Evolutionary conservation across 2,888 invertebrate species (phyloP).

Genomic region (Cosmia pyralina): DNA sequence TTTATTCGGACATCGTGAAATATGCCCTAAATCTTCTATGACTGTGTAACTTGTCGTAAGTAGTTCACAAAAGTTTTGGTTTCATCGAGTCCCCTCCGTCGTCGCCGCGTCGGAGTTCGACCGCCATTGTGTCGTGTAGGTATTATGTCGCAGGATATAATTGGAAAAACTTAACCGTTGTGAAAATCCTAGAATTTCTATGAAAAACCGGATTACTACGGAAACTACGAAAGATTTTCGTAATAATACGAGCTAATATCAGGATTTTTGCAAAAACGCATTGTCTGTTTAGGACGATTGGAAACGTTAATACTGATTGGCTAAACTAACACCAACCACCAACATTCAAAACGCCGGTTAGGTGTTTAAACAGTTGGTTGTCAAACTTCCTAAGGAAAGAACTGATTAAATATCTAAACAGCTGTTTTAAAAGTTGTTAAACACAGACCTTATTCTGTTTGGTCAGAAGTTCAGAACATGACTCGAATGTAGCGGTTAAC

Average conservation of each 20-base stretch:
- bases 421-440: no score
- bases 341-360: no score
- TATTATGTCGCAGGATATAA: not conserved
- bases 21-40: slow-evolving; percentile 20
- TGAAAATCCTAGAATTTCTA: not conserved
- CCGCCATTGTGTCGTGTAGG: not conserved
- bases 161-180: not conserved
- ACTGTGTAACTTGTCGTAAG: slow-evolving; percentile 22
- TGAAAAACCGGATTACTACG: not conserved
- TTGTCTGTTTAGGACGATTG: not conserved
- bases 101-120: not conserved
- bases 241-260: not conserved
- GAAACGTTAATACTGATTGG: no score
- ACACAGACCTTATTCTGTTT: not conserved
- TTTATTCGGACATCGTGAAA: no score
- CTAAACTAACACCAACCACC: not conserved
- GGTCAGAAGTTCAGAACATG: not conserved
- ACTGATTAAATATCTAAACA: no score
- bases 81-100: slow-evolving; percentile 4
- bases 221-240: not conserved
- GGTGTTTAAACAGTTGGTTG: no score
- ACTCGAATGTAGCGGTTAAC: not conserved
- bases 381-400: no score
- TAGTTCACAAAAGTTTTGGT: slow-evolving; percentile 35
- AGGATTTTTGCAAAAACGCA: not conserved